A percentile compares a stretch with the other conserved stretches of the same genome.
Evolutionary conservation across 2,797 vertebrate genomes (phyloP).

Genomic region (Xerus rutilus): DNA sequence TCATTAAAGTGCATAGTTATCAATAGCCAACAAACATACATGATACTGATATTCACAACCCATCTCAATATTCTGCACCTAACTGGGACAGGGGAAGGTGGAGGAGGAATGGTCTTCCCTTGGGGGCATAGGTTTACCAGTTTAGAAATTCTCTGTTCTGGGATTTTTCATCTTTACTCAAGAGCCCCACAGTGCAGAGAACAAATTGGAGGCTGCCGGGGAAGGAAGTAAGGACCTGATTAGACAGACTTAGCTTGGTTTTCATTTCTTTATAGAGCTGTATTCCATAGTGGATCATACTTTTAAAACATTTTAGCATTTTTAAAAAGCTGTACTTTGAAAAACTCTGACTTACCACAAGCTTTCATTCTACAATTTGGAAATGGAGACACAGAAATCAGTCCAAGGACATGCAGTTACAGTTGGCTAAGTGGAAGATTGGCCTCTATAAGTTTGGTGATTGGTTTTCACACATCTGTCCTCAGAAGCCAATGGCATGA

Average conservation of each 20-base stretch:
- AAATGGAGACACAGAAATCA: neutral
- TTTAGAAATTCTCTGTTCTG: neutral
- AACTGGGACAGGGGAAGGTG: neutral
- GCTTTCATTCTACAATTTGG: neutral
- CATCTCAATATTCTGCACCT: neutral
- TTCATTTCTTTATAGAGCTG: neutral
- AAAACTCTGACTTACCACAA: neutral
- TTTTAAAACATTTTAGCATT: neutral
- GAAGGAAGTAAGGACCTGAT: neutral
- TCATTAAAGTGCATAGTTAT: neutral
- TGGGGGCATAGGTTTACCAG: neutral
- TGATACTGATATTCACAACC: neutral
- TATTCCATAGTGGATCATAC: neutral
- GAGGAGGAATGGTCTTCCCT: neutral
- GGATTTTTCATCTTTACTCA: neutral
- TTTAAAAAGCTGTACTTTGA: slow-evolving; percentile 4
- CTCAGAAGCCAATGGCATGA: neutral
- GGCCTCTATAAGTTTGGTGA: neutral
- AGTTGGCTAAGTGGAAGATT: neutral
- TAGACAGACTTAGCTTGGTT: neutral
- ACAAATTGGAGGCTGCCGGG: neutral
- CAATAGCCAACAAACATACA: neutral
- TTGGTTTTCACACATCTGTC: neutral
- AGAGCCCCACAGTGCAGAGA: neutral
- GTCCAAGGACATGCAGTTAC: neutral